Conservation (phyloP, 2,888 invertebrate species). For the Lottia scabra region DNA sequence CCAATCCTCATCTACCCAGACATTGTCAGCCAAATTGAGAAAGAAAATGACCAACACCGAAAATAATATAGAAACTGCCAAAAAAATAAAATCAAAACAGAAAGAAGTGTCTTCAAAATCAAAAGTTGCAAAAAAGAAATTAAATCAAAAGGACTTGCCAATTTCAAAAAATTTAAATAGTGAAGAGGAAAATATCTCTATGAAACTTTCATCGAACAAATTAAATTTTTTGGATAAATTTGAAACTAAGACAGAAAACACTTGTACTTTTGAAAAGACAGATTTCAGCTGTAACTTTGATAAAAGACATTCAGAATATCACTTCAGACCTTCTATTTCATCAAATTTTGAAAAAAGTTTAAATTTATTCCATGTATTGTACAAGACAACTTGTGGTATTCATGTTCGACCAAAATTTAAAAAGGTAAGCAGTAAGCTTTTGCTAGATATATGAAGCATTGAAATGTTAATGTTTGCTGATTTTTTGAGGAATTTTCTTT, state of each 20-base stretch:
- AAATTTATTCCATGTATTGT: constrained; percentile 30
- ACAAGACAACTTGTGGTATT: constrained; percentile 28
- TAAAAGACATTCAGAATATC: constrained; percentile 9
- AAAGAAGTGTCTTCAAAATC: no score
- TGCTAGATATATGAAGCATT: no score
- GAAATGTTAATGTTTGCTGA: no score
- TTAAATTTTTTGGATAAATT: neutral
- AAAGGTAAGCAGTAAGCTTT: constrained; percentile 20
- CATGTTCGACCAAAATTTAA: constrained; percentile 19
- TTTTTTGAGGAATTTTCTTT: no score
- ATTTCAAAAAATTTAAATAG: no score
- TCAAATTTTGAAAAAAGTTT: constrained; percentile 15
- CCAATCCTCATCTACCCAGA: no score
- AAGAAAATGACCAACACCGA: neutral
- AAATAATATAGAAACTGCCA: neutral
- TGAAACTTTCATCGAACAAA: neutral
- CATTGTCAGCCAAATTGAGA: no score
- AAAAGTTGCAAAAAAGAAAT: no score
- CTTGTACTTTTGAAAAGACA: neutral
- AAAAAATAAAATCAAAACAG: no score
- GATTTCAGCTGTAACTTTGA: constrained; percentile 13
- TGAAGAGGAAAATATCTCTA: no score
- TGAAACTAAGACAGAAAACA: neutral
- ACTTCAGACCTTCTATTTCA: constrained; percentile 19
- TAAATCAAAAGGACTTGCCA: no score